Conservation (phyloP, 1,140 invertebrate species). For the Bicyclus anynana region DNA sequence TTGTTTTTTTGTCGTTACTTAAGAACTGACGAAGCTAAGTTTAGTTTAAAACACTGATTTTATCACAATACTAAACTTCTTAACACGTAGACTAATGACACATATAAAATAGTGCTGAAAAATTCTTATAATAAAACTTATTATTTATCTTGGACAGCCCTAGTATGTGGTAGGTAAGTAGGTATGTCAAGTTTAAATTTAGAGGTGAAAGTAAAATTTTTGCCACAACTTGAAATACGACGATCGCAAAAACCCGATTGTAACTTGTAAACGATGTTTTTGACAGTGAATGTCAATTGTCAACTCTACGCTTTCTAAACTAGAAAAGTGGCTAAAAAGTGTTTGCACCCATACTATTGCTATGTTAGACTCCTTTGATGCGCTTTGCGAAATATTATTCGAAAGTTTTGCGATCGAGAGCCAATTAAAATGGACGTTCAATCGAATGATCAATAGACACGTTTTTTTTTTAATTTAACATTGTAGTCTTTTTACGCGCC, state of each 20-base stretch:
- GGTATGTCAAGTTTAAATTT: constrained; percentile 17
- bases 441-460: not conserved
- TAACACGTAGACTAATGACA: no score
- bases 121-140: no score
- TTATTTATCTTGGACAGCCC: no score
- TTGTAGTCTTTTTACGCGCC: not conserved
- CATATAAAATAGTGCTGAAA: no score
- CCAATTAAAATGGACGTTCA: not conserved
- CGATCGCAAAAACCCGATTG: constrained; percentile 20
- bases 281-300: constrained; percentile 19
- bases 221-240: constrained; percentile 10
- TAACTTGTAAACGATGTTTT: constrained; percentile 18
- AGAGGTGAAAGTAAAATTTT: constrained; percentile 22
- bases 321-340: not conserved
- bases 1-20: no score
- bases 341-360: no score
- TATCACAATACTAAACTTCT: no score
- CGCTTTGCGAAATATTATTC: not conserved
- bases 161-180: not conserved
- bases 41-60: no score
- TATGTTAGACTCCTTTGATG: not conserved
- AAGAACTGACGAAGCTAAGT: no score
- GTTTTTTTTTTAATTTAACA: not conserved
- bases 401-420: not conserved
- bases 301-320: constrained; percentile 23